Base-by-base conservation (phyloP, 2,113 vertebrate species). In the Gymnocephalus cernua region DNA sequence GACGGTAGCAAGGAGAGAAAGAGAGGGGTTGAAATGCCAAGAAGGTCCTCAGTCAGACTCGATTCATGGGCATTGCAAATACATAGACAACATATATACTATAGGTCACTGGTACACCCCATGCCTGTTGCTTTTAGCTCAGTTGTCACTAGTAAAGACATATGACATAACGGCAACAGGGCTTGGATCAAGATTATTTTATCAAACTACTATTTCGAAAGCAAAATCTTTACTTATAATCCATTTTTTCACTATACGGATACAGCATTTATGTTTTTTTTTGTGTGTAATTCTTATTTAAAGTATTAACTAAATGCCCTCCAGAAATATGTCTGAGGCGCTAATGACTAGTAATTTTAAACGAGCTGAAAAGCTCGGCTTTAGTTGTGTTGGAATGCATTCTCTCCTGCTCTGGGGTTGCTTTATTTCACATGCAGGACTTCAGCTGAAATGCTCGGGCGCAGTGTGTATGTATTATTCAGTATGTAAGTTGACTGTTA, bases 381-480 rank as follows among this genome's bases (percentile, higher is more conserved):
- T 80, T 23, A 44, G 67, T 44, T 57, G 13, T 15, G 41, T 74
- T 74, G 53, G 21, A 61, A 10, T 50, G 57, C 21, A 50, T 78
- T 65, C 16, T 18, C 25, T 61, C 21, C 58, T 63, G 58, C 74
- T 85, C 38, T 51, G 21, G 61, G 80, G 53, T 62, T n/a, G 32
- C 69, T 66, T 73, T 13, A 74, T 86, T 86, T 84, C 68, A 71
- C 63, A 76, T 81, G 58, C 21, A 69, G 71, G 69, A 50, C 57
- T 85, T 67, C 68, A 59, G 18, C 72, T 83, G 57, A 48, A 53
- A 8, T 62, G 35, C 63, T 61, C 58, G 53, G 25, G 41, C 72
- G 50, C 32, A 3, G 38, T 80, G 66, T 38, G 44, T 71, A 76
- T 84, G 57, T 47, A 79, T 87, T 83, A 89, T 93, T 88, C 61